Evolutionary conservation across 2,888 invertebrate genomes (phyloP).

Genomic region (Strigamia maritima): DNA sequence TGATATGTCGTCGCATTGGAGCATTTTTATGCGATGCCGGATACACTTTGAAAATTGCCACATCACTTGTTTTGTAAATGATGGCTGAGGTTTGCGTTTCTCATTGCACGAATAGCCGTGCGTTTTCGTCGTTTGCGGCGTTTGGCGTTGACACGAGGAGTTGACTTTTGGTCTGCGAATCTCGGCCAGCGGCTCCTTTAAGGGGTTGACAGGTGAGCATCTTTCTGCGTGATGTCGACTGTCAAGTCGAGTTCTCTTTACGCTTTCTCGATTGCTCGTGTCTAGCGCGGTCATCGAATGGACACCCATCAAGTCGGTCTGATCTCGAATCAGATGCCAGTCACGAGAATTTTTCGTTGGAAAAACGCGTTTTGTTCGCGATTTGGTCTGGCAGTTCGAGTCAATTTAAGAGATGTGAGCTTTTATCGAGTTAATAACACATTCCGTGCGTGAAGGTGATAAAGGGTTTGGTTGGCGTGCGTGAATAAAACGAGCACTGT

Average conservation of each 20-base stretch:
- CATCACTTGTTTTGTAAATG: slow-evolving; percentile 30
- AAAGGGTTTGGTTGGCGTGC: slow-evolving; percentile 22
- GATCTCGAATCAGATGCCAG: neutral
- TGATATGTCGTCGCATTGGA: slow-evolving; percentile 9
- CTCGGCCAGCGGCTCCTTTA: neutral
- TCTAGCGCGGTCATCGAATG: slow-evolving; percentile 10
- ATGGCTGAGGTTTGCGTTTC: slow-evolving; percentile 13
- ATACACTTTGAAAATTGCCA: slow-evolving; percentile 30
- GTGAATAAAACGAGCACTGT: slow-evolving; percentile 1
- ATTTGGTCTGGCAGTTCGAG: slow-evolving; percentile 7
- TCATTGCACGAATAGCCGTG: slow-evolving; percentile 16
- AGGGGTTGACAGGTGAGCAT: slow-evolving; percentile 7
- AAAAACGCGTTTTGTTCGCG: neutral
- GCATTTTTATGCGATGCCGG: slow-evolving; percentile 23
- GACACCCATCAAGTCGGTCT: neutral
- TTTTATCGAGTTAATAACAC: slow-evolving; percentile 23
- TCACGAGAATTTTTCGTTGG: neutral
- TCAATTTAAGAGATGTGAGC: slow-evolving; percentile 12
- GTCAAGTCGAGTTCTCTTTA: slow-evolving; percentile 1
- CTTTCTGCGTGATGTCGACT: neutral
- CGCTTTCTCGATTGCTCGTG: neutral
- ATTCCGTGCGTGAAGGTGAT: slow-evolving; percentile 30
- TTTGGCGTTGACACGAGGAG: neutral
- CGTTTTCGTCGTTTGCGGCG: neutral
- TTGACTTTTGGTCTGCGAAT: neutral